A percentile compares a stretch with the other conserved stretches of the same genome.
These are phyloP conservation scores for Lepilemur ruficaudatus DNA, from an alignment of 2,797 vertebrate species.

Conservation along the genomic window DNA sequence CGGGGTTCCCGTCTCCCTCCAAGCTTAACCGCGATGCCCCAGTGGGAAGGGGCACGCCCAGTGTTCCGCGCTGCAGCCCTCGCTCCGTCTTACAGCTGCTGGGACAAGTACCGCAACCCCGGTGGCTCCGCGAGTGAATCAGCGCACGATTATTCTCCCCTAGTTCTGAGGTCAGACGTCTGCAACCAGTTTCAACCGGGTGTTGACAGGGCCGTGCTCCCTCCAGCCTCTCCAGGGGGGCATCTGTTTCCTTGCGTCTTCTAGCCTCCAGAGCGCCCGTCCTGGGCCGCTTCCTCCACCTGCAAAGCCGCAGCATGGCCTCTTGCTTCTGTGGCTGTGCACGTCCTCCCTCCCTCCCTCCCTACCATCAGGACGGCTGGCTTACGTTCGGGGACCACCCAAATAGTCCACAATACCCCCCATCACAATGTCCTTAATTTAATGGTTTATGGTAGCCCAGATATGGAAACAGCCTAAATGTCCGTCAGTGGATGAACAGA, in stretches of 20 bases:
- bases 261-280: no score
- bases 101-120: background rate
- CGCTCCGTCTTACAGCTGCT: no score
- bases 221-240: fast-evolving
- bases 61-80: fast-evolving
- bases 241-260: no score
- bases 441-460: background rate
- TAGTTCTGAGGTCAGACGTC: background rate
- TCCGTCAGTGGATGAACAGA: fast-evolving
- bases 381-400: no score
- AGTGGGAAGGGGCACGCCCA: no score
- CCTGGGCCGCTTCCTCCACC: background rate
- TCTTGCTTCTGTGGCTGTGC: no score
- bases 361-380: background rate
- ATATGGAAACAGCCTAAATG: background rate
- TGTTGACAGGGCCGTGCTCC: fast-evolving
- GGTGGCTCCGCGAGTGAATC: background rate
- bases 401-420: fast-evolving
- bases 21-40: background rate
- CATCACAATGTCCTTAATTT: background rate
- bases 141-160: no score
- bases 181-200: no score
- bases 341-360: background rate
- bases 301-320: fast-evolving
- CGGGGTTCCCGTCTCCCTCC: no score